These are phyloP conservation scores for Cottus gobio DNA, from an alignment of 2,113 vertebrate species.

Conservation along the genomic window DNA sequence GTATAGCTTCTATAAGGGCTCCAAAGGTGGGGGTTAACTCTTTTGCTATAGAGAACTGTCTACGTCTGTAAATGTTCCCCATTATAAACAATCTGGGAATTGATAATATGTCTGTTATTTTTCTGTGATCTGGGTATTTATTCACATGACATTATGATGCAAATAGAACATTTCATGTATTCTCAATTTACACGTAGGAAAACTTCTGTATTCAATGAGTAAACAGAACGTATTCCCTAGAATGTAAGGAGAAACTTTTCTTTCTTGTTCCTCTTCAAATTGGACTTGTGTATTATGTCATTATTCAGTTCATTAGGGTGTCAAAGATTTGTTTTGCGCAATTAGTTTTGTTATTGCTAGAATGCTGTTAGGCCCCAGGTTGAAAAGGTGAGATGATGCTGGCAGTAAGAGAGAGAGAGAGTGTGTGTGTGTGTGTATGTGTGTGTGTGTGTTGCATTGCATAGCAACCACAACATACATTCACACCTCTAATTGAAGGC, in stretches of 20 bases:
- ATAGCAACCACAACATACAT: background rate
- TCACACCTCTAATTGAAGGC: constrained; percentile 58
- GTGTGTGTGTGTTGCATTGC: no score
- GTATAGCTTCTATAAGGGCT: background rate
- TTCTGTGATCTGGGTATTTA: constrained; percentile 36
- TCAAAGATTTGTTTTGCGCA: constrained; percentile 4
- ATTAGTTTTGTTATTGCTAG: constrained; percentile 12
- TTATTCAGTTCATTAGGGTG: constrained; percentile 13
- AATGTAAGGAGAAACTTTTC: background rate
- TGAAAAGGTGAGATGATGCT: constrained; percentile 34
- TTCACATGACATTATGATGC: constrained; percentile 47
- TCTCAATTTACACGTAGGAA: background rate
- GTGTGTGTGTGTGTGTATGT: constrained; percentile 13
- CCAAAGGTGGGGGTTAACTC: background rate
- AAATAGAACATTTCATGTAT: background rate
- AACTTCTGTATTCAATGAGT: background rate
- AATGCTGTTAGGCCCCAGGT: constrained; percentile 20
- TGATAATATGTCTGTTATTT: background rate
- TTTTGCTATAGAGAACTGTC: background rate
- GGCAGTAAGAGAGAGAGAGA: background rate
- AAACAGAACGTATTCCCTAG: background rate
- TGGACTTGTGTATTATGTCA: constrained; percentile 16
- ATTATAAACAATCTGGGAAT: background rate
- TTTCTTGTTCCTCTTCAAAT: constrained; percentile 2
- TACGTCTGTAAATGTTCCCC: background rate